Base-by-base conservation (phyloP, 2,797 vertebrate species). In the Crax fasciolata region DNA sequence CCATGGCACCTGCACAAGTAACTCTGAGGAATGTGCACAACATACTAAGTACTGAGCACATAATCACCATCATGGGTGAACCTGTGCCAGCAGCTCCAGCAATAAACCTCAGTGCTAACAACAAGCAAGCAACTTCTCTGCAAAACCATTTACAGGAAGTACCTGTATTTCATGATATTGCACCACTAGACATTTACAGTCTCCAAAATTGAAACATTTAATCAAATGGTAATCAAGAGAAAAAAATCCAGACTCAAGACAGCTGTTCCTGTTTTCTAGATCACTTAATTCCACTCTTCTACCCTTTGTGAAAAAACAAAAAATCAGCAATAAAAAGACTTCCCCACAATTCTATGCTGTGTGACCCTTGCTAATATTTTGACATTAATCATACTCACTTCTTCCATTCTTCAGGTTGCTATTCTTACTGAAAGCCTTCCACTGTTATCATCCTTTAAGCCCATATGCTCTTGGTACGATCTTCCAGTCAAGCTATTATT, bases 41-140 rank as follows among this genome's bases (percentile, higher is more conserved):
- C 51, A 13, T 3, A 11, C 17, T 12, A 38, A 63, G 21, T 35
- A 16, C 19, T 2, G 0, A 25, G 57, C 19, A 21, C 5, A 4
- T 49, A 41, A 68, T 30, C 2, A 0, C n/a, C 13, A 2, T 14
- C 44, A 12, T 14, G 9, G 13, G 27, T 17, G 6, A 59, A 20
- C 8, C 44, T 8, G 5, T 30, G 39, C 61, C 61, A 63, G 39
- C 19, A 63, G 41, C 30, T 63, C 19, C 27, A 13, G 61, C 19
- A 43, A 43, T 30, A 43, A 30, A 43, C 9, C 9, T 1, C 19
- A 30, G 61, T 15, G 30, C 28, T 21, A 18, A 51, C 52, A 41
- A 35, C 14, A 35, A 65, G 28, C 18, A 49, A 25, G 14, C 12
- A 20, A 20, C 24, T 63, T 46, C 32, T 76, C 39, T 48, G 44